Base-by-base conservation (phyloP, 2,113 vertebrate species). In the Callaeas wilsoni region DNA sequence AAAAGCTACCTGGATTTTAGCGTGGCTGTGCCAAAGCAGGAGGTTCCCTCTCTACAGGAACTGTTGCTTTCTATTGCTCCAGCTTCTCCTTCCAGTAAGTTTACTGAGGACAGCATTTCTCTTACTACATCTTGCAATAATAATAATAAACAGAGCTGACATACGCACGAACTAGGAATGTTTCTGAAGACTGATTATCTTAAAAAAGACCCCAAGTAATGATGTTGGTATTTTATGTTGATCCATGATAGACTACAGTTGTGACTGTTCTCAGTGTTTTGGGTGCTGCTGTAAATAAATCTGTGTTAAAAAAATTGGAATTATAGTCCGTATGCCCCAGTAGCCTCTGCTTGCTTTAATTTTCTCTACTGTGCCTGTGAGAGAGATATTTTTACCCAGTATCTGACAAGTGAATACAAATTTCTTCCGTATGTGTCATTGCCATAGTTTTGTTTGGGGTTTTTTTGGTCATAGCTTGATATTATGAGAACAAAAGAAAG, bases 401-500 rank as follows among this genome's bases (percentile, higher is more conserved):
- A 84, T 80, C 37, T 90, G 73, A 87, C 64, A 94, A 85, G 41
- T 37, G 49, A 94, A 89, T 90, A 88, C 47, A 47, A 47, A 81
- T 92, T 55, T 90, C 22, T 79, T 78, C 37, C 0, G 0, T 62
- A 47, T 93, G 57, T 92, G 63, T 84, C 56, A 86, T 27, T 84
- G 80, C 74, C 56, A 41, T 60, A 46, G 59, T 26, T 67, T 13
- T 62, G n/a, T n/a, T n/a, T n/a, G 41, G 41, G 10, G 74, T 94
- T 82, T 73, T 82, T 79, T 60, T 96, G 16, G 81, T 73, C 32
- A 32, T 81, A 39, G 64, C 63, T 82, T 68, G 69, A 60, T 95
- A 78, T 68, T 87, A 67, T 3, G 79, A 78, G 90, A 95, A 93
- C 87, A 95, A 94, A 95, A 93, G 91, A 75, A 92, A 92, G 57